A percentile compares a stretch with the other conserved stretches of the same genome.
Evolutionary conservation across 2,888 invertebrate species (phyloP).

Genomic region (Cyrtodaria siliqua): DNA sequence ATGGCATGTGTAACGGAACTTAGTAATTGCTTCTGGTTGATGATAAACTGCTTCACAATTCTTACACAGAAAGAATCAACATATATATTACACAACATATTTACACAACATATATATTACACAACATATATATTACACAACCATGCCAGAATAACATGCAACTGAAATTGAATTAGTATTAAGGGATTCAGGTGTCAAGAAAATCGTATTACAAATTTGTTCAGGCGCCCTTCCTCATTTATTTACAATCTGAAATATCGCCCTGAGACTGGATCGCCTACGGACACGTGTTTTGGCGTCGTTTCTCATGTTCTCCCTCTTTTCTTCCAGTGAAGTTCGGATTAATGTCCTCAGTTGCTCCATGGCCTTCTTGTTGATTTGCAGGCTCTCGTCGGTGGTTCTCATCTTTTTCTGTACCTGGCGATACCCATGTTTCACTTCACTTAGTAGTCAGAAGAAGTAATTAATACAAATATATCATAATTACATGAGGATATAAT

Average conservation of each 20-base stretch:
- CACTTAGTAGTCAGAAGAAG: conserved; percentile 21
- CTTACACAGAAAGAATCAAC: too few species aligned
- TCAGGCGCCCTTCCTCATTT: background rate
- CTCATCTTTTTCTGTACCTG: conserved; percentile 35
- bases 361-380: conserved; percentile 4
- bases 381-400: background rate
- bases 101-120: too few species aligned
- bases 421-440: conserved; percentile 37
- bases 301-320: conserved; percentile 12
- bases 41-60: too few species aligned
- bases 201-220: too few species aligned
- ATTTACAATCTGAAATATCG: conserved; percentile 8
- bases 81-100: too few species aligned
- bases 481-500: too few species aligned
- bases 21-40: too few species aligned
- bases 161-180: background rate
- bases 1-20: too few species aligned
- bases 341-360: conserved; percentile 31
- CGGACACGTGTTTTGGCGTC: conserved; percentile 16
- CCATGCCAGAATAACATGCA: too few species aligned
- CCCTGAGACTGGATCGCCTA: conserved; percentile 2
- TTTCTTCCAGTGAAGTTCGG: conserved; percentile 25
- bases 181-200: background rate
- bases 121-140: too few species aligned
- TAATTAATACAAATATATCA: too few species aligned